A percentile compares a stretch with the other conserved stretches of the same genome.
Conservation (phyloP, 2,888 invertebrate species). For the Drosophila mimica region DNA sequence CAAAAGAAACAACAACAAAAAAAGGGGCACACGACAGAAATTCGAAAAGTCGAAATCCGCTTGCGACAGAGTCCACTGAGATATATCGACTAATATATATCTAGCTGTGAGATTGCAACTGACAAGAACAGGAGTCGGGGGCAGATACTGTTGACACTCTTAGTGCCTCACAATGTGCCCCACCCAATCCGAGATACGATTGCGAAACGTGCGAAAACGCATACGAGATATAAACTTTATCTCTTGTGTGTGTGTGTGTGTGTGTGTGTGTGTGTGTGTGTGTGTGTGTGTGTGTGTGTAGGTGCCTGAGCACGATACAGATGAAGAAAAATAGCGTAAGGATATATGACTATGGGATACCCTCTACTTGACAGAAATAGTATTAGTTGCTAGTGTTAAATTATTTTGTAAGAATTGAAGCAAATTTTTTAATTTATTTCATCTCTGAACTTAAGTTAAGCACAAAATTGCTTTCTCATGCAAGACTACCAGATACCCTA, state of each 20-base stretch:
- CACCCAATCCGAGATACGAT: slow-evolving; percentile 23
- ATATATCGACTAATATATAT: slow-evolving; percentile 25
- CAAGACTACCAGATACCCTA: background rate
- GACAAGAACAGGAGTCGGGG: slow-evolving; percentile 6
- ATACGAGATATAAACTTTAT: slow-evolving; percentile 12
- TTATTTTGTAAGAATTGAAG: background rate
- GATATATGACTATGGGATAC: background rate
- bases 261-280: background rate
- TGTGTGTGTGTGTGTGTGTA: background rate
- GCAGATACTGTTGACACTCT: slow-evolving; percentile 54
- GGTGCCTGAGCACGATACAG: background rate
- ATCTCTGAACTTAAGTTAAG: background rate
- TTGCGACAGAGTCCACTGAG: slow-evolving; percentile 41
- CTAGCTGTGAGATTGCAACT: slow-evolving; percentile 23
- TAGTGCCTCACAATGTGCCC: slow-evolving; percentile 9
- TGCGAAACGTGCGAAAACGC: slow-evolving; percentile 56
- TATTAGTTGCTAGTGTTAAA: background rate
- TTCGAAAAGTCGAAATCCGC: slow-evolving; percentile 52
- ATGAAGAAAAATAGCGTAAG: rapidly evolving
- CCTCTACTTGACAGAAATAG: background rate
- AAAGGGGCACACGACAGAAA: slow-evolving; percentile 53
- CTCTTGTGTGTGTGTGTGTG: background rate
- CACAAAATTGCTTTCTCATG: background rate
- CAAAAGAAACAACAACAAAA: too few species aligned
- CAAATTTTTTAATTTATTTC: background rate